Evolutionary conservation across 2,888 invertebrate species (phyloP).

Genomic region (Sipunculus nudus): DNA sequence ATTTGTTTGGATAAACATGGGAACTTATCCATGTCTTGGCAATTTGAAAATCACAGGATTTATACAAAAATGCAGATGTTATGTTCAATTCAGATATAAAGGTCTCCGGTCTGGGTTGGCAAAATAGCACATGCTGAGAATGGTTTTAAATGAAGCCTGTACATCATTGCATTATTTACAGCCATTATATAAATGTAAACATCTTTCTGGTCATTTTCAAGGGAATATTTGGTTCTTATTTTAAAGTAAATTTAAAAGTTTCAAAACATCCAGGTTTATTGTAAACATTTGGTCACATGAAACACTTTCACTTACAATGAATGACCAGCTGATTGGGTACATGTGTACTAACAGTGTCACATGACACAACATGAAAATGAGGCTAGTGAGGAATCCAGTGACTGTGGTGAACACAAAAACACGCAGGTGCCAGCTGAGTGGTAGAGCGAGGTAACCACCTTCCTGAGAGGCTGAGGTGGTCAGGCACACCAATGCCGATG

Average conservation of each 20-base stretch:
- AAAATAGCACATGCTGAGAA: no score
- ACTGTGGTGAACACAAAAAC: slow-evolving; percentile 51
- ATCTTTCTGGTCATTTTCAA: no score
- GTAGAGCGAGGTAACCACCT: slow-evolving; percentile 46
- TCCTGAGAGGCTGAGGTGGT: slow-evolving; percentile 43
- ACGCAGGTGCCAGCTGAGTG: slow-evolving; percentile 52
- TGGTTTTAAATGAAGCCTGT: no score
- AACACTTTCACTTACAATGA: slow-evolving; percentile 43
- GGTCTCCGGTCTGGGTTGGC: no score
- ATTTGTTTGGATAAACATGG: no score
- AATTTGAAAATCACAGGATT: no score
- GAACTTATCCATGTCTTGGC: no score
- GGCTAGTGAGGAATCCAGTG: slow-evolving; percentile 40
- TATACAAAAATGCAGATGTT: no score
- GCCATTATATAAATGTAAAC: no score
- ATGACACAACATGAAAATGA: slow-evolving; percentile 38
- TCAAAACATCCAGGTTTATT: neutral
- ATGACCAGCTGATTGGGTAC: slow-evolving; percentile 49
- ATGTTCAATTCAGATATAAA: no score
- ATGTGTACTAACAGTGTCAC: slow-evolving; percentile 42
- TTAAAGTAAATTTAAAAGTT: neutral
- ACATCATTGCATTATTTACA: no score
- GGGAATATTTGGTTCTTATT: neutral
- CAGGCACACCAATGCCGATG: slow-evolving; percentile 44
- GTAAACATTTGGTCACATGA: neutral